Evolutionary conservation across 2,888 invertebrate genomes (phyloP).

Genomic region (Dorcus hopei): DNA sequence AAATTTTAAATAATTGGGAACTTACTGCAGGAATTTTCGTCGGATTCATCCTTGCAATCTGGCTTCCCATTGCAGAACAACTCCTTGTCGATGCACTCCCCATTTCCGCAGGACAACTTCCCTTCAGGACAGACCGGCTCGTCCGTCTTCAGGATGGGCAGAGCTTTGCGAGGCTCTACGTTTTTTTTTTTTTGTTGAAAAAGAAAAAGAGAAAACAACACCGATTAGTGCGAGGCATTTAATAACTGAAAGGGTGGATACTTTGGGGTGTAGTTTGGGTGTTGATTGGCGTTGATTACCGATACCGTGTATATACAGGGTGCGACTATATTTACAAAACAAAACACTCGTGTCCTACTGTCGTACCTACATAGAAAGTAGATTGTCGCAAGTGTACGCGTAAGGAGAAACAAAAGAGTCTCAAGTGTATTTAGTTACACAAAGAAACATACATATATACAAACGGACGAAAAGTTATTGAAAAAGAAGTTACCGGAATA

Average conservation of each 20-base stretch:
- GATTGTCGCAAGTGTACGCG: neutral
- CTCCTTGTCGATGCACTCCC: conserved; percentile 88
- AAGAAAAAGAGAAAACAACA: too few species aligned
- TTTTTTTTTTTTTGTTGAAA: conserved; percentile 24
- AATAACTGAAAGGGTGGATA: neutral
- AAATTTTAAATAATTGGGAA: conserved; percentile 35
- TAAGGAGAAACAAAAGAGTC: neutral
- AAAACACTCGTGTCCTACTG: neutral
- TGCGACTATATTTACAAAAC: neutral
- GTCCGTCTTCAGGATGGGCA: conserved; percentile 88
- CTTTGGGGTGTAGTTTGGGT: conserved; percentile 5
- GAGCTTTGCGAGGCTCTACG: conserved; percentile 84
- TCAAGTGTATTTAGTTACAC: conserved; percentile 13
- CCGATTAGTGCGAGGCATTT: too few species aligned
- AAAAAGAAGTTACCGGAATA: neutral
- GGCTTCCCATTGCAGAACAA: conserved; percentile 91
- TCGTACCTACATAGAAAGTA: conserved; percentile 16
- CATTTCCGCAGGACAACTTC: conserved; percentile 87
- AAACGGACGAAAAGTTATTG: neutral
- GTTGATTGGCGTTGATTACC: conserved; percentile 16
- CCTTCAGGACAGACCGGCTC: conserved; percentile 90
- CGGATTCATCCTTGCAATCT: conserved; percentile 92
- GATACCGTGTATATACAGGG: neutral
- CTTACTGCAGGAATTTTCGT: conserved; percentile 94
- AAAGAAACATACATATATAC: conserved; percentile 4